A percentile compares a stretch with the other conserved stretches of the same genome.
Conservation (phyloP, 2,797 vertebrate genomes). For the Parauchenoglanis ngamensis region DNA sequence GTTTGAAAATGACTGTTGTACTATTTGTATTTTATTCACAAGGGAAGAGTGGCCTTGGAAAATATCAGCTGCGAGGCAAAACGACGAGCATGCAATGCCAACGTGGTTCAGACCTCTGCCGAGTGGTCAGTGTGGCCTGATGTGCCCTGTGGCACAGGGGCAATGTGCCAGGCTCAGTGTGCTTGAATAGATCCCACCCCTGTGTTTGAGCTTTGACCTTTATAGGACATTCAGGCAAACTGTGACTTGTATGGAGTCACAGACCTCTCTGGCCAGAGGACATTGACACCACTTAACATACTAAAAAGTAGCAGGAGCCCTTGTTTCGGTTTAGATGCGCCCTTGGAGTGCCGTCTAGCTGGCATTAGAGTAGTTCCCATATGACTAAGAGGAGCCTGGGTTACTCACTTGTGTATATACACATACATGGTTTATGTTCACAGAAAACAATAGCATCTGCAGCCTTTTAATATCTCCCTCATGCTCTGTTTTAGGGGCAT, state of each 20-base stretch:
- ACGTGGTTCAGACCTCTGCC: not conserved
- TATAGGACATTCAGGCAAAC: constrained; percentile 47
- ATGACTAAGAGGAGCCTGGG: not conserved
- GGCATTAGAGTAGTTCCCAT: constrained; percentile 9
- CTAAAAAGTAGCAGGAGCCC: not conserved
- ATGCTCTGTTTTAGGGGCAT: constrained; percentile 20
- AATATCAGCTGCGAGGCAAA: constrained; percentile 14
- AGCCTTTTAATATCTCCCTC: constrained; percentile 14
- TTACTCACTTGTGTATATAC: not conserved
- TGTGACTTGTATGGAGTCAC: constrained; percentile 42
- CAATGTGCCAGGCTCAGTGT: constrained; percentile 33
- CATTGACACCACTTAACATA: constrained; percentile 33
- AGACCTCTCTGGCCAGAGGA: constrained; percentile 34
- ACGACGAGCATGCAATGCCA: constrained; percentile 3
- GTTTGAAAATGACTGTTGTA: constrained; percentile 36
- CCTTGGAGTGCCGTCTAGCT: constrained; percentile 25
- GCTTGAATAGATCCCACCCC: constrained; percentile 39
- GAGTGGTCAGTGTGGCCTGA: constrained; percentile 30
- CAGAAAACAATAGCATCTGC: constrained; percentile 32
- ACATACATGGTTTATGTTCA: constrained; percentile 14
- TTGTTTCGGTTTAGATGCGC: not conserved
- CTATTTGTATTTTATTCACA: not conserved
- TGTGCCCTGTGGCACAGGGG: constrained; percentile 39
- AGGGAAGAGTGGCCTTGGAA: constrained; percentile 11
- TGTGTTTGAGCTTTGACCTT: constrained; percentile 50